Evolutionary conservation across 2,113 vertebrate genomes (phyloP).

Genomic region (Chaenogobius annularis): DNA sequence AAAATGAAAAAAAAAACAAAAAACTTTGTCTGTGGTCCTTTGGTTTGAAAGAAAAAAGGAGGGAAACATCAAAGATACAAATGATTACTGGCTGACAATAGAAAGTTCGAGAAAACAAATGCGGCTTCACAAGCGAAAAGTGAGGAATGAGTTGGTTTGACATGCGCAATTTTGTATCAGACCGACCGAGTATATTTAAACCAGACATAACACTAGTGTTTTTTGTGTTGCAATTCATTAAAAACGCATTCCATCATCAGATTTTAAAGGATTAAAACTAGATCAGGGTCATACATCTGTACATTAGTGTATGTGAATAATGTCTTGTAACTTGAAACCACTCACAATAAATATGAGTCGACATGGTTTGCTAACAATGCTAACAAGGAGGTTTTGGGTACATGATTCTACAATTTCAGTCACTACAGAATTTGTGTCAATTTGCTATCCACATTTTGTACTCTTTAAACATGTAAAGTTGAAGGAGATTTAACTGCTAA

Average conservation of each 20-base stretch:
- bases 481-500: too few relatives aligned
- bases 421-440: too few relatives aligned
- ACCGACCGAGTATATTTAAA: not conserved
- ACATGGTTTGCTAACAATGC: not conserved
- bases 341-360: not conserved
- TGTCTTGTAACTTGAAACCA: not conserved
- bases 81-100: conserved; percentile 11
- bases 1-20: conserved; percentile 20
- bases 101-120: not conserved
- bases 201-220: not conserved
- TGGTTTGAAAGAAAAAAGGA: conserved; percentile 7
- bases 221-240: not conserved
- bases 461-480: too few relatives aligned
- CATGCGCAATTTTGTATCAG: conserved; percentile 27
- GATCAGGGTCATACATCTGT: not conserved
- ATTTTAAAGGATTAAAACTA: not conserved
- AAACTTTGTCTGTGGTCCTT: conserved; percentile 22
- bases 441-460: too few relatives aligned
- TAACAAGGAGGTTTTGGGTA: not conserved
- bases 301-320: too few relatives aligned
- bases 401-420: too few relatives aligned
- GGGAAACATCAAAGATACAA: conserved; percentile 21
- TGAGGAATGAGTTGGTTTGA: conserved; percentile 7
- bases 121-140: not conserved
- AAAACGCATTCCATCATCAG: too few relatives aligned